Evolutionary conservation across 2,113 vertebrate genomes (phyloP).

Genomic region (Pardalotus punctatus): DNA sequence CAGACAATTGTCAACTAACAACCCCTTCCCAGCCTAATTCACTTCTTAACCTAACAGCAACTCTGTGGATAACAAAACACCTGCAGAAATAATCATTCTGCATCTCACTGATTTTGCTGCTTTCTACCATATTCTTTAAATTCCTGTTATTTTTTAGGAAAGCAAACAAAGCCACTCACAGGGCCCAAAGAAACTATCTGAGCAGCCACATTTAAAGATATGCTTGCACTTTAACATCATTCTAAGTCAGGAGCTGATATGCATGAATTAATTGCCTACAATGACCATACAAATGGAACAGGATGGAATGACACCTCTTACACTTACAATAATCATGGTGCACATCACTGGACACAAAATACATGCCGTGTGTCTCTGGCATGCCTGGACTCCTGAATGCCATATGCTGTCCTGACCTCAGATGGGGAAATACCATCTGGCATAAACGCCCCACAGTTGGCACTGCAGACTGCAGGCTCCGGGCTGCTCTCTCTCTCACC

Average conservation of each 20-base stretch:
- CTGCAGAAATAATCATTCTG: background rate
- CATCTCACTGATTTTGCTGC: background rate
- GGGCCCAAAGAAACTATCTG: background rate
- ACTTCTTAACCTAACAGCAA: background rate
- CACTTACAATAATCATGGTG: background rate
- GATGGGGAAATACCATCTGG: conserved; percentile 22
- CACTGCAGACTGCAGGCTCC: background rate
- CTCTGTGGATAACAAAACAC: background rate
- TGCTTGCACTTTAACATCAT: background rate
- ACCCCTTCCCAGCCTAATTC: background rate
- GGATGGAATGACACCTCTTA: background rate
- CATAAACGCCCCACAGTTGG: background rate
- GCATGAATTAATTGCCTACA: background rate
- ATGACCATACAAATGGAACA: background rate
- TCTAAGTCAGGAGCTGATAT: background rate
- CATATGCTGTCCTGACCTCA: conserved; percentile 9
- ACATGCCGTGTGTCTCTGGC: background rate
- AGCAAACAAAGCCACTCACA: background rate
- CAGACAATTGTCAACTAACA: background rate
- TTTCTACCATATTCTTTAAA: background rate
- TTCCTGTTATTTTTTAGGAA: background rate
- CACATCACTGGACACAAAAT: background rate
- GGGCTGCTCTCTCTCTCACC: background rate
- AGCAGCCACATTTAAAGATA: background rate
- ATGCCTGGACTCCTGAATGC: background rate